Base-by-base conservation (phyloP, 2,797 vertebrate genomes). In the Hapalemur alaotrensis region DNA sequence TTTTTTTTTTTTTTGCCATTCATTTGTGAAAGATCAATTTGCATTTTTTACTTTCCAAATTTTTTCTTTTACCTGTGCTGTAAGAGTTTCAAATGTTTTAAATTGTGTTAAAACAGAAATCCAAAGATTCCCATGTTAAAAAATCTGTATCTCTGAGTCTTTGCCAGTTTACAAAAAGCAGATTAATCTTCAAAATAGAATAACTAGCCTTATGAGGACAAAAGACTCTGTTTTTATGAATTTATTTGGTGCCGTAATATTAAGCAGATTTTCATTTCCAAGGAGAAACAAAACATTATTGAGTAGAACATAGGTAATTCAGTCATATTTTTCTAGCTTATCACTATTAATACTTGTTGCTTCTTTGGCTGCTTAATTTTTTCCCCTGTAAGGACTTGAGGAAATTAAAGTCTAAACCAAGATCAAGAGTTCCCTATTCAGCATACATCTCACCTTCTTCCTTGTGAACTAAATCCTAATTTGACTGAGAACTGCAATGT, bases 121-220 rank as follows among this genome's bases (percentile, higher is more conserved):
- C 25, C 22, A 48, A 63, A 63, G 32, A n/a, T 76, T 70, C 80
- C 1, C 17, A 85, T 65, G 65, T 70, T 76, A 70, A 76, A 57
- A 86, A 76, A 69, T 20, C 73, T 75, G 17, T 4, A 5, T 59
- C 59, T 76, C 38, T 95, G 88, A 84, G 30, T 85, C 91, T 91
- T 89, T 91, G 41, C 46, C 65, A 91, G 61, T 73, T 93, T 95
- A 59, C 30, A 69, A 88, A 83, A 91, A 93, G 69, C 54, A 83
- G 52, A 35, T 10, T 43, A 72, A 76, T n/a, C 70, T 93, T 91
- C 46, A 93, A 73, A 93, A 88, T 57, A 93, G 59, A 95, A 57
- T 65, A 65, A 52, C 17, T 13, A 80, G 41, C 3, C 54, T 84
- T 84, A 41, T 32, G 22, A 9, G 4, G 9, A 23, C 28, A n/a